phyloP scores from a whole-genome alignment of 2,888 invertebrate species.

The Drosophila niveifrons region DNA sequence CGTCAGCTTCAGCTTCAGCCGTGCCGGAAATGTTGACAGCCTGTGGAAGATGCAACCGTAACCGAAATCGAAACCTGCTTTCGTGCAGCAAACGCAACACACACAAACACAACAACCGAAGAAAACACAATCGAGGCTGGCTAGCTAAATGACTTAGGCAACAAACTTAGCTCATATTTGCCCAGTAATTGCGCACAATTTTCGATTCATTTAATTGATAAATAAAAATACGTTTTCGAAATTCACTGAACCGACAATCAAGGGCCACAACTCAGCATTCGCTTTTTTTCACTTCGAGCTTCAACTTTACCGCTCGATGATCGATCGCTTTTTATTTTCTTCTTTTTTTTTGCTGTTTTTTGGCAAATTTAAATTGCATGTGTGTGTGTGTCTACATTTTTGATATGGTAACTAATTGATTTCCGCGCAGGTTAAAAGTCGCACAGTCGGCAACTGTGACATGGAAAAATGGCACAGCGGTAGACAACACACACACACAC shows the following conservation, averaged over 20 bases:
- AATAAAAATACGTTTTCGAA: conserved; percentile 50
- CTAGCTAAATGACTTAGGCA: conserved; percentile 42
- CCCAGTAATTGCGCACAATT: conserved; percentile 66
- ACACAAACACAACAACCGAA: background rate
- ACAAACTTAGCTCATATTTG: conserved; percentile 58
- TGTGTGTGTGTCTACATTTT: conserved; percentile 28
- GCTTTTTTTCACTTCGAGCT: conserved; percentile 36
- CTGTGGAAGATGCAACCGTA: conserved; percentile 49
- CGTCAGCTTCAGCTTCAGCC: background rate
- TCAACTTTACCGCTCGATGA: conserved; percentile 22
- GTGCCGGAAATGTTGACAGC: conserved; percentile 68
- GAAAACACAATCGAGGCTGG: background rate
- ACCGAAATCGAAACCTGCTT: conserved; percentile 36
- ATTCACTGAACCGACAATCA: conserved; percentile 38
- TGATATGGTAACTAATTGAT: conserved; percentile 68
- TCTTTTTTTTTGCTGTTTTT: conserved; percentile 9
- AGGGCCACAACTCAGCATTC: conserved; percentile 49
- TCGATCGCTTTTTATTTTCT: conserved; percentile 23
- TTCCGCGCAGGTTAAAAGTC: conserved; percentile 77
- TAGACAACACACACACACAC: conserved; percentile 12
- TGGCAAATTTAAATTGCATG: conserved; percentile 33
- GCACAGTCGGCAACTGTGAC: conserved; percentile 61
- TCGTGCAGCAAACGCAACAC: conserved; percentile 14
- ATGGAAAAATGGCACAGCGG: conserved; percentile 61
- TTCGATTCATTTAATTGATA: conserved; percentile 70